A percentile compares a stretch with the other conserved stretches of the same genome.
Conservation (phyloP, 2,888 invertebrate genomes). For the Cerastis rubricosa region DNA sequence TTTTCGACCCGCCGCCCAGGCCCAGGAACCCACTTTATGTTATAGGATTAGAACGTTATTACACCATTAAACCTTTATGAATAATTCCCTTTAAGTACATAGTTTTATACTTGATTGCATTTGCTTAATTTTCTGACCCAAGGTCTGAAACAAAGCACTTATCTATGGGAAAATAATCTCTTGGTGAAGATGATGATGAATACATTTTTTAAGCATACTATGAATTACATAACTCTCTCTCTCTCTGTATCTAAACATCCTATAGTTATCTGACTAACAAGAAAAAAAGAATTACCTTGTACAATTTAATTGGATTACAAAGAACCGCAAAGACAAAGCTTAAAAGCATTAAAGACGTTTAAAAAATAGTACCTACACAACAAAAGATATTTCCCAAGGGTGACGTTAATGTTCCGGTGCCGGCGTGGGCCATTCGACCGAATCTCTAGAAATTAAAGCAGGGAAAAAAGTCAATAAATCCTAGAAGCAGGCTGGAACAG, state of each 20-base stretch:
- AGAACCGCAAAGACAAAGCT: conserved; percentile 62
- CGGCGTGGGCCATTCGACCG: conserved; percentile 88
- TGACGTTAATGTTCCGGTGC: conserved; percentile 88
- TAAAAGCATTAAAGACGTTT: conserved; percentile 77
- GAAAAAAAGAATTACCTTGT: conserved; percentile 48
- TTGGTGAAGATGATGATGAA: neutral
- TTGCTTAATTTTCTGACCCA: conserved; percentile 32
- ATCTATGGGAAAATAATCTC: neutral
- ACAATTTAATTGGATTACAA: conserved; percentile 62
- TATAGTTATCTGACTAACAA: neutral
- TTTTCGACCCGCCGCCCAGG: conserved; percentile 82
- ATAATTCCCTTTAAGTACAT: conserved; percentile 73
- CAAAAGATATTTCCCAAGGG: conserved; percentile 88
- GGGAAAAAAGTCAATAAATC: conserved; percentile 89
- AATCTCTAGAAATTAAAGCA: conserved; percentile 89
- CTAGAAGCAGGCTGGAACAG: conserved; percentile 83
- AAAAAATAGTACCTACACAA: conserved; percentile 83
- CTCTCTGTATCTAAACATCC: neutral
- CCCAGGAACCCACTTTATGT: conserved; percentile 82
- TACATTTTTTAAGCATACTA: neutral
- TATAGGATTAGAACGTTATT: conserved; percentile 86
- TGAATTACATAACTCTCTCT: neutral
- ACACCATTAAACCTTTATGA: conserved; percentile 82
- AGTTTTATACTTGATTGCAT: conserved; percentile 59
- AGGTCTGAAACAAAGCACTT: neutral